Conservation (phyloP, 2,888 invertebrate genomes). For the Pyrochroa serraticornis region DNA sequence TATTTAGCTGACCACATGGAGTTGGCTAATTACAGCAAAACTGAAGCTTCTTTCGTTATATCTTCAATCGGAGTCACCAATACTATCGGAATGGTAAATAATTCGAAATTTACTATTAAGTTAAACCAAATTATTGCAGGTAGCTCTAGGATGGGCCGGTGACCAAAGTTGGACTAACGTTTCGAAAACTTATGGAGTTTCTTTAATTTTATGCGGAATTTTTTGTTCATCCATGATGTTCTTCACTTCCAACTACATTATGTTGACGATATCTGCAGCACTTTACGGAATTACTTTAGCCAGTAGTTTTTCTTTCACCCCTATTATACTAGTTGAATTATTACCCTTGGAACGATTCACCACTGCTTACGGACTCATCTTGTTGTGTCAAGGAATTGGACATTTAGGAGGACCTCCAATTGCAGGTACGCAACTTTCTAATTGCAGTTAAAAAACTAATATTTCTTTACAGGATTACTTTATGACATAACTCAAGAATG, state of each 20-base stretch:
- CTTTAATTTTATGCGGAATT: slow-evolving; percentile 72
- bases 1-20: slow-evolving; percentile 87
- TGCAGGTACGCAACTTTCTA: slow-evolving; percentile 67
- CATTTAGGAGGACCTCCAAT: slow-evolving; percentile 91
- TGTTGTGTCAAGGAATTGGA: slow-evolving; percentile 90
- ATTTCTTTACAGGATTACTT: slow-evolving; percentile 5
- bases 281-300: slow-evolving; percentile 90
- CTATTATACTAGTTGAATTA: slow-evolving; percentile 85
- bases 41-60: slow-evolving; percentile 78
- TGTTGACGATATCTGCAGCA: slow-evolving; percentile 57
- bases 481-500: slow-evolving; percentile 73
- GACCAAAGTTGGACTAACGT: slow-evolving; percentile 86
- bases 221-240: slow-evolving; percentile 66
- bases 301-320: slow-evolving; percentile 89
- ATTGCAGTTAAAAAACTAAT: neutral
- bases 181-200: slow-evolving; percentile 80
- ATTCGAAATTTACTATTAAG: neutral
- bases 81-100: slow-evolving; percentile 83
- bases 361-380: slow-evolving; percentile 86
- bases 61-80: slow-evolving; percentile 89
- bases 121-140: slow-evolving; percentile 58
- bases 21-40: slow-evolving; percentile 69
- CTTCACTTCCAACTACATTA: slow-evolving; percentile 52
- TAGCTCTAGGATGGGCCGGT: slow-evolving; percentile 86
- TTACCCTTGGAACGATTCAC: slow-evolving; percentile 92